These are phyloP conservation scores for Sympetrum striolatum DNA, from an alignment of 2,888 invertebrate genomes.

Conservation along the genomic window DNA sequence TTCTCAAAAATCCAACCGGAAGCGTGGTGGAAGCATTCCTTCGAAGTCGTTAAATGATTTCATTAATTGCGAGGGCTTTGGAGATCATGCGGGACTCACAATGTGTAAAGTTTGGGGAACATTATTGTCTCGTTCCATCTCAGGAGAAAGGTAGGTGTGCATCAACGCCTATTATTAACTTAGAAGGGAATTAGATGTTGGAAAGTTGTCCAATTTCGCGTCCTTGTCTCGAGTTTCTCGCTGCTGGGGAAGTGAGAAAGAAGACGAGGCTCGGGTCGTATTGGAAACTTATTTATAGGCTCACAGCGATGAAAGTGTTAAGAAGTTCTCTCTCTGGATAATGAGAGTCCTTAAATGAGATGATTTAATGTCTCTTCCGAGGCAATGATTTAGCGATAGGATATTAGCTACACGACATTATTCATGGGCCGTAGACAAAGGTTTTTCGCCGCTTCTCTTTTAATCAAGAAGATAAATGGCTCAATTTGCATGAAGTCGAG, in stretches of 20 bases:
- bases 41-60: not conserved
- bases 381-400: too few relatives aligned
- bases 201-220: slow-evolving; percentile 32
- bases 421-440: too few relatives aligned
- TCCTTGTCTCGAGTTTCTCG: slow-evolving; percentile 5
- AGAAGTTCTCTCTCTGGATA: not conserved
- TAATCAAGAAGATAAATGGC: too few relatives aligned
- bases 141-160: not conserved
- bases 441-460: too few relatives aligned
- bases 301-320: not conserved
- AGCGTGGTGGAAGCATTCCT: too few relatives aligned
- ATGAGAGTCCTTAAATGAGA: not conserved
- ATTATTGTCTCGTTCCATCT: not conserved
- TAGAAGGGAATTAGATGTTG: slow-evolving; percentile 13
- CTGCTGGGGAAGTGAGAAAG: not conserved
- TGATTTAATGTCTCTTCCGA: too few relatives aligned
- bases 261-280: not conserved
- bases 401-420: too few relatives aligned
- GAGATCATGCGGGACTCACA: not conserved
- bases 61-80: slow-evolving; percentile 4
- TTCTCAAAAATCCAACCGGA: too few relatives aligned
- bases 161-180: slow-evolving; percentile 20
- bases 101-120: not conserved
- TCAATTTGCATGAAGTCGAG: too few relatives aligned
- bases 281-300: slow-evolving; percentile 15